Evolutionary conservation across 2,888 invertebrate species (phyloP), one percentile per base, ranked within the genome.

Genomic region (Teinopalpus imperialis): DNA sequence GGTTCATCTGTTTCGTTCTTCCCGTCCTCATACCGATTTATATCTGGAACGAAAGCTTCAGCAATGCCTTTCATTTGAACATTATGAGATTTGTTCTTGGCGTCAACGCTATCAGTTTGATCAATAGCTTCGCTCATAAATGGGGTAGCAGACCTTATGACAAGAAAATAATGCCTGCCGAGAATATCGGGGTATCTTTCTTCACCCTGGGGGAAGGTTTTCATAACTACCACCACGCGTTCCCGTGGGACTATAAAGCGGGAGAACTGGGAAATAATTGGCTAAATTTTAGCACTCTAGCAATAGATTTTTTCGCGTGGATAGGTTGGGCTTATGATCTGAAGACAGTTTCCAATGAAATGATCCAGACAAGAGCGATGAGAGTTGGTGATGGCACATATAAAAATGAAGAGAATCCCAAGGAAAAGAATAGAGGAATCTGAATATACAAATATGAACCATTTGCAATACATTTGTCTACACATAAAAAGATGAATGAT

Each of bases 91-190:
- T 92, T 69, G 73, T 81, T 7, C 63, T 83, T 47, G 83, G 82
- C 4, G 78, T 93, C n/a, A 91, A 94, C 63, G 76, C 82, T 47
- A 93, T 93, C 0, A 93, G 92, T 89, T 71, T 90, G 12, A 91
- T 93, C n/a, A 93, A 93, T 74, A 91, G 91, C 54, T 89, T 89
- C 6, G 93, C 93, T 2, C 93, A 93, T 63, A 57, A 77, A 14
- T 81, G 73, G 65, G 88, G 87, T 0, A 68, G 66, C 37, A 79
- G 71, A 35, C 85, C 87, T 4, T 88, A 88, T 48, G 83, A 92
- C 37, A 69, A 64, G 49, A 52, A 43, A 12, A 68, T 75, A 1
- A 29, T 49, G 5, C 59, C 77, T 0, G 45, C 50, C 0, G 62
- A 76, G 43, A 69, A 59, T 9, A 51, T 53, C 0, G 2, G 52